phyloP scores from a whole-genome alignment of 2,888 invertebrate genomes.

The Orchesella flavescens region DNA sequence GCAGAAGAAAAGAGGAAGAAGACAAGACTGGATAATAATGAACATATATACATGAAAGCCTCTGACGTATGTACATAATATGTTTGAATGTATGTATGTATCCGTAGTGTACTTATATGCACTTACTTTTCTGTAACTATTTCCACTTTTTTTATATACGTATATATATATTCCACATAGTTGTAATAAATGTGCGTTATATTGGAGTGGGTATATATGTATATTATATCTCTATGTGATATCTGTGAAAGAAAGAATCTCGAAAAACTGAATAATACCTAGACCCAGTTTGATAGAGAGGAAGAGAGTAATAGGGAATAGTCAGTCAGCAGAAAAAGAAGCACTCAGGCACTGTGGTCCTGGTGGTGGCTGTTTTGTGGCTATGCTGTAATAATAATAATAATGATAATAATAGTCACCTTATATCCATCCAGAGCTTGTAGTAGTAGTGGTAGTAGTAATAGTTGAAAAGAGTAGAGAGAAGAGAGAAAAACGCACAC shows the following conservation, averaged over 20 bases:
- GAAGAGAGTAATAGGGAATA: slow-evolving; percentile 38
- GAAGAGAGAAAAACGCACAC: slow-evolving; percentile 56
- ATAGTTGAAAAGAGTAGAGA: slow-evolving; percentile 21
- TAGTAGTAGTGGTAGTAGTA: too few relatives aligned
- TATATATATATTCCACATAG: background rate
- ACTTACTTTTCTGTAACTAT: too few relatives aligned
- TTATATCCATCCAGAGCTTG: slow-evolving; percentile 52
- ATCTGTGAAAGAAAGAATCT: slow-evolving; percentile 19
- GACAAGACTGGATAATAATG: slow-evolving; percentile 9
- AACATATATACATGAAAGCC: slow-evolving; percentile 21
- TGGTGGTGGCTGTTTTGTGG: slow-evolving; percentile 48
- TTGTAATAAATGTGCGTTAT: slow-evolving; percentile 4
- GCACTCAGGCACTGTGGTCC: slow-evolving; percentile 41
- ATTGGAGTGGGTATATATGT: background rate
- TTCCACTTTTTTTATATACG: background rate
- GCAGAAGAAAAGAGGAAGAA: slow-evolving; percentile 40
- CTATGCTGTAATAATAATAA: slow-evolving; percentile 63
- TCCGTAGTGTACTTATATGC: too few relatives aligned
- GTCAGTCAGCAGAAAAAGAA: slow-evolving; percentile 40
- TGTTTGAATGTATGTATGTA: too few relatives aligned
- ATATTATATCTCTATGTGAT: background rate
- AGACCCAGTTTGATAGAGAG: slow-evolving; percentile 59
- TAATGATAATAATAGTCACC: slow-evolving; percentile 64
- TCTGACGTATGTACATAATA: too few relatives aligned
- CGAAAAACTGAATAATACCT: slow-evolving; percentile 60